Conservation (phyloP, 2,888 invertebrate species). For the Frankliniella intonsa region DNA sequence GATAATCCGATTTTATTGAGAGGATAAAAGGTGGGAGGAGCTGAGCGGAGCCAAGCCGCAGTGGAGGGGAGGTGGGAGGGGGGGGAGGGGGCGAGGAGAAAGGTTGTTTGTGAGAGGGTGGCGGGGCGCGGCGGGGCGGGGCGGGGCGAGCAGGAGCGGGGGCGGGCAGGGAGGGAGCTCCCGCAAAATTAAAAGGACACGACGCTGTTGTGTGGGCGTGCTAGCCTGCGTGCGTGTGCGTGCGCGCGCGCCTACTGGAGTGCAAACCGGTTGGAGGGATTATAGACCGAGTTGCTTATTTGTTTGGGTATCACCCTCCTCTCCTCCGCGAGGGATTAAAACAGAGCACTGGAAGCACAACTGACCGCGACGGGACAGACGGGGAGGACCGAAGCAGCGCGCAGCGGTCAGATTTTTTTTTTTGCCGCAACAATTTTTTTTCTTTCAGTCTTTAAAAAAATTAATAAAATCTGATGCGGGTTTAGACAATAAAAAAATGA, state of each 20-base stretch:
- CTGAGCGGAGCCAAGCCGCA: not conserved
- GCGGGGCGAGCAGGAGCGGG: not conserved
- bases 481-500: no score
- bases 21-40: conserved; percentile 23
- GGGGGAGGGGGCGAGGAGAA: not conserved
- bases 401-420: no score
- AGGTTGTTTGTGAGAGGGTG: not conserved
- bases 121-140: not conserved
- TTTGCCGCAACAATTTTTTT: no score
- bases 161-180: not conserved
- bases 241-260: not conserved
- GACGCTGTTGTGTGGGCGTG: not conserved
- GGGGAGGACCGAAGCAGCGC: no score
- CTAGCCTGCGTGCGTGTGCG: no score
- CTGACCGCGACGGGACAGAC: not conserved
- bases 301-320: conserved; percentile 9
- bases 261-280: not conserved
- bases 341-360: not conserved
- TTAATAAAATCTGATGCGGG: not conserved
- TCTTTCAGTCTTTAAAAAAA: not conserved
- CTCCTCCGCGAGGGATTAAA: not conserved
- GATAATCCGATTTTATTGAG: conserved; percentile 27
- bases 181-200: conserved; percentile 12
- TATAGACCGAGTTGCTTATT: not conserved
- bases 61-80: not conserved